Percentiles rank a stretch among this genome's conserved stretches.
Evolutionary conservation across 2,113 vertebrate genomes (phyloP).

Genomic region (human): GRCh38 chrX:17171001-17171500

Average conservation of each 20-base stretch:
- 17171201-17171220: constrained; percentile 71
- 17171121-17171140: constrained; percentile 31
- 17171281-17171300: constrained; percentile 69
- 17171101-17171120: constrained; percentile 45
- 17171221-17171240: constrained; percentile 39
- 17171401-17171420: constrained; percentile 30
- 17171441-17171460: background rate
- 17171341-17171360: constrained; percentile 62
- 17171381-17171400: background rate
- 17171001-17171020: background rate
- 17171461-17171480: constrained; percentile 31
- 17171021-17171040: constrained; percentile 36
- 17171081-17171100: background rate
- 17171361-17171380: background rate
- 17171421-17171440: background rate
- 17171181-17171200: constrained; percentile 66
- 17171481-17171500: constrained; percentile 10
- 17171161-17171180: constrained; percentile 63
- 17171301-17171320: constrained; percentile 58
- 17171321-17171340: constrained; percentile 60
- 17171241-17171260: constrained; percentile 56
- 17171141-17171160: constrained; percentile 42
- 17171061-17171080: background rate
- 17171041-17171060: constrained; percentile 35
- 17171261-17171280: constrained; percentile 71